Percentiles rank a stretch among this genome's conserved stretches.
phyloP scores from a whole-genome alignment of 53 echinoderm and acorn worm genomes.

The Actinopyga echinites region DNA sequence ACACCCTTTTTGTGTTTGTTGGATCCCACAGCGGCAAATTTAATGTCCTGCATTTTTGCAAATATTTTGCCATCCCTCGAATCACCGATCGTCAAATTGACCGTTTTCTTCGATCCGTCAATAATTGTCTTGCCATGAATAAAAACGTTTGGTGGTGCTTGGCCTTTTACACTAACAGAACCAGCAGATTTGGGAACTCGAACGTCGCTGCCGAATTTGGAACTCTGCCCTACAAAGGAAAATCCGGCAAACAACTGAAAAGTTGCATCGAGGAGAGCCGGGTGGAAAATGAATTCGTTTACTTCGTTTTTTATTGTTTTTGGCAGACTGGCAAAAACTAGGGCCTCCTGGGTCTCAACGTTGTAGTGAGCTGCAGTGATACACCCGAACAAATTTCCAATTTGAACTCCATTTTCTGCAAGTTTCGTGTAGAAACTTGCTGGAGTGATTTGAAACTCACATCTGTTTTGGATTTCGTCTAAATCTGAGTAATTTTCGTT shows the following conservation, averaged over 20 bases:
- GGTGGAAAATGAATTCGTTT: conserved; percentile 56
- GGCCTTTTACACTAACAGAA: conserved; percentile 1
- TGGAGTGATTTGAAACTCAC: neutral
- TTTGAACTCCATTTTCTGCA: conserved; percentile 39
- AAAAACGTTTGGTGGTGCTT: conserved; percentile 27
- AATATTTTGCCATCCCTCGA: no score
- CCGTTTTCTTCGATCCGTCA: no score
- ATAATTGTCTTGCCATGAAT: neutral
- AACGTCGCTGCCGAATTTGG: neutral
- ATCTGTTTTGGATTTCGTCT: neutral
- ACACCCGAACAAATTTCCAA: conserved; percentile 59
- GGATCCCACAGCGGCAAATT: conserved; percentile 11
- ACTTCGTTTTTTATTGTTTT: conserved; percentile 48
- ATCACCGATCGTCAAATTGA: no score
- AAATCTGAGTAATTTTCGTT: neutral
- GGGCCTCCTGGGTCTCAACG: conserved; percentile 15
- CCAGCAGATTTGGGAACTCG: conserved; percentile 51
- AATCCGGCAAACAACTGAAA: conserved; percentile 53
- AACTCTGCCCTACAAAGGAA: neutral
- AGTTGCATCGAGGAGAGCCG: conserved; percentile 62
- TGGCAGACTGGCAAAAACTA: conserved; percentile 51
- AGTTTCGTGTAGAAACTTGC: conserved; percentile 26
- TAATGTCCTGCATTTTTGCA: conserved; percentile 13
- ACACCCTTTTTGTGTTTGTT: neutral
- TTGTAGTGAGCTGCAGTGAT: neutral